Percentiles rank a stretch among this genome's conserved stretches.
Evolutionary conservation across 2,888 invertebrate species (phyloP).

Genomic region (Aphidius colemani): DNA sequence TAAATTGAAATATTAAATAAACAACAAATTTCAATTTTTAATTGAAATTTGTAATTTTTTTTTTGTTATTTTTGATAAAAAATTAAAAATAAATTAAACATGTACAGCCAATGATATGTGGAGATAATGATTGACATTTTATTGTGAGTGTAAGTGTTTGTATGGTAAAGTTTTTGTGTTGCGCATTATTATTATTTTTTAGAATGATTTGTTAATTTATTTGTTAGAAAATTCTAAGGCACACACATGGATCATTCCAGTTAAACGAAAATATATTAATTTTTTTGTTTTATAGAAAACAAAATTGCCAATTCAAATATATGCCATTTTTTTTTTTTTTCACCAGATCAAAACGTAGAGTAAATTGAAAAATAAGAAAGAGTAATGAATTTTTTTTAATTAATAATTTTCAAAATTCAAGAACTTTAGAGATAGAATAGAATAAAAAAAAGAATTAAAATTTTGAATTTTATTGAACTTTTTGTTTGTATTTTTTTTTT

Average conservation of each 20-base stretch:
- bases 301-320: too few species aligned
- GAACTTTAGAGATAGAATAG: conserved; percentile 11
- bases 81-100: too few species aligned
- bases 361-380: conserved; percentile 12
- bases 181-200: conserved; percentile 2
- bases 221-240: background rate
- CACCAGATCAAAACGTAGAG: background rate
- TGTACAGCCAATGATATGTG: background rate
- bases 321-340: too few species aligned
- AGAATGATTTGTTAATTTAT: background rate
- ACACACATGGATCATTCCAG: background rate
- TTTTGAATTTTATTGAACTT: background rate
- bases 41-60: background rate
- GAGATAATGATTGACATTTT: background rate
- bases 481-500: conserved; percentile 7
- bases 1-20: background rate
- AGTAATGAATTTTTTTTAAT: conserved; percentile 13
- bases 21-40: background rate
- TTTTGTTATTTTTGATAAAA: too few species aligned
- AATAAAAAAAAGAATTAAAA: conserved; percentile 22
- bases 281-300: background rate
- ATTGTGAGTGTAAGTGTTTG: background rate
- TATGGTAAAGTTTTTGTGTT: conserved; percentile 2
- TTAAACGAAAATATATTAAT: background rate
- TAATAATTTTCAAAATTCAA: conserved; percentile 21